Percentiles rank a stretch among this genome's conserved stretches.
Conservation (phyloP, 30 jellyfish, hydroid and myxozoan species). For the Mastigias papua region DNA sequence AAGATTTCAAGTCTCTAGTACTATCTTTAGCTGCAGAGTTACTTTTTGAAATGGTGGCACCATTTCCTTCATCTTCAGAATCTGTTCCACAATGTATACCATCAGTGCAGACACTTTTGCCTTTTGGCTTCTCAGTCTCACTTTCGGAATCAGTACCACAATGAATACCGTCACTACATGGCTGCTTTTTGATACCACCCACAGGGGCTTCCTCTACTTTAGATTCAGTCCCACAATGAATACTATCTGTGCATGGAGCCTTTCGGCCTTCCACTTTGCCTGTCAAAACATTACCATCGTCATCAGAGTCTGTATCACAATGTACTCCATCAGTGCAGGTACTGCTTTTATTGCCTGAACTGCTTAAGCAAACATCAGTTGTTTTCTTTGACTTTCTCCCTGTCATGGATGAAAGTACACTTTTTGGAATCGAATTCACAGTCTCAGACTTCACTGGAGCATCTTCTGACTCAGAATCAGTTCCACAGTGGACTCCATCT, state of each 20-base stretch:
- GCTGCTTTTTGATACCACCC: background rate
- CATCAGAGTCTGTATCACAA: conserved; percentile 76
- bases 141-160: conserved; percentile 76
- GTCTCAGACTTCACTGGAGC: background rate
- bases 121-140: conserved; percentile 10
- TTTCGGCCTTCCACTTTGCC: background rate
- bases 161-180: conserved; percentile 71
- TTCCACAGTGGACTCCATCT: conserved; percentile 84
- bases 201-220: conserved; percentile 56
- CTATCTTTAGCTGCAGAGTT: background rate
- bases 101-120: conserved; percentile 27
- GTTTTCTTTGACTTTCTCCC: background rate
- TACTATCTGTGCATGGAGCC: conserved; percentile 66
- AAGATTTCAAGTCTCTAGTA: background rate
- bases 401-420: too few relatives aligned
- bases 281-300: background rate
- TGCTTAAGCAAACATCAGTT: background rate
- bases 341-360: background rate
- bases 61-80: conserved; percentile 29
- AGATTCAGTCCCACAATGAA: conserved; percentile 82
- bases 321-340: conserved; percentile 60
- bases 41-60: background rate
- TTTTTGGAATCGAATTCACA: background rate
- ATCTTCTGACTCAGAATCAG: conserved; percentile 69
- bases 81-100: conserved; percentile 57